Conservation (phyloP, 1,140 invertebrate species). For the Chrysoperla carnea region DNA sequence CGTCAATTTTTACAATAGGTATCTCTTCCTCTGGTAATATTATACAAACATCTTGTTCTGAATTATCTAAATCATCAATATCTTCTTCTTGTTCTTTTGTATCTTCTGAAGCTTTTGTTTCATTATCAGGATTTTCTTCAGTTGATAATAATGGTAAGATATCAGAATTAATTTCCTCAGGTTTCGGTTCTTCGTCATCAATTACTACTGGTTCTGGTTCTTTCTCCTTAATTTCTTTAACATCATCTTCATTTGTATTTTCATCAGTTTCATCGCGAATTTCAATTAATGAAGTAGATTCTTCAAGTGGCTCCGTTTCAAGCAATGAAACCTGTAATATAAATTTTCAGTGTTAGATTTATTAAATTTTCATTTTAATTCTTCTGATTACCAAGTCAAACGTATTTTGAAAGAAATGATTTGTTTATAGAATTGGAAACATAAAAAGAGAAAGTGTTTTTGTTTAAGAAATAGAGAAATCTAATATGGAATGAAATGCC, state of each 20-base stretch:
- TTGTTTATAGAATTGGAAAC: too few species aligned
- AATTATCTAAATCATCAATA: slow-evolving; percentile 33
- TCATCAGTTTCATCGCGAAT: slow-evolving; percentile 15
- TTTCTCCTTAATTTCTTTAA: slow-evolving; percentile 13
- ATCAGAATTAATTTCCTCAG: slow-evolving; percentile 19
- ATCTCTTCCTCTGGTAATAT: slow-evolving; percentile 22
- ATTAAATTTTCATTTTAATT: too few species aligned
- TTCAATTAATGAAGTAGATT: slow-evolving; percentile 3
- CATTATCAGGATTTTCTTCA: slow-evolving; percentile 10
- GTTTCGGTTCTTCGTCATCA: slow-evolving; percentile 12
- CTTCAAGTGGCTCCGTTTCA: slow-evolving; percentile 10
- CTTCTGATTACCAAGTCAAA: too few species aligned
- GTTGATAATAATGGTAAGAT: slow-evolving; percentile 18
- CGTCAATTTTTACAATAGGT: slow-evolving; percentile 20
- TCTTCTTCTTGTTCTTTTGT: slow-evolving; percentile 14
- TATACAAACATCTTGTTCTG: slow-evolving; percentile 33
- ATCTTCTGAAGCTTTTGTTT: slow-evolving; percentile 7
- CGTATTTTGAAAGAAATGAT: too few species aligned
- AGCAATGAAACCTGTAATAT: slow-evolving; percentile 2
- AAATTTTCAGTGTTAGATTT: too few species aligned
- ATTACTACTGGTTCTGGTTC: slow-evolving; percentile 10
- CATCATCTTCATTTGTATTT: slow-evolving; percentile 9
- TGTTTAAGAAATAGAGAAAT: too few species aligned
- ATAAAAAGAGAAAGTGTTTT: not conserved
- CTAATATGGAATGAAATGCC: too few species aligned